Conservation (phyloP, 2,888 invertebrate species). For the Galeopsomyia nigrocyanea region DNA sequence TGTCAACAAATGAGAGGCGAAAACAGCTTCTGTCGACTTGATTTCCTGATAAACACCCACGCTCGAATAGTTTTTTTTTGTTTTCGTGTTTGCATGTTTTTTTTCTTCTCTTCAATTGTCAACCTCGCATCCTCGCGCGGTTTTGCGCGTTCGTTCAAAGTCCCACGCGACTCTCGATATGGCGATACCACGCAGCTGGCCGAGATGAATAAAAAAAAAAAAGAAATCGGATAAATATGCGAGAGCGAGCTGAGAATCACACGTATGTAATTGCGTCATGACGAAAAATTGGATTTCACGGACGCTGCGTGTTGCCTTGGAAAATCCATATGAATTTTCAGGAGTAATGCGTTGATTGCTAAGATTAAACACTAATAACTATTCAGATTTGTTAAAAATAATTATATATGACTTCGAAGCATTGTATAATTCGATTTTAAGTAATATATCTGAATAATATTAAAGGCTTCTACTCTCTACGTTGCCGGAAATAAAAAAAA, state of each 20-base stretch:
- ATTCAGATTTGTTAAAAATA: too few species aligned
- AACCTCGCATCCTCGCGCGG: background rate
- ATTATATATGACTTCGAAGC: too few species aligned
- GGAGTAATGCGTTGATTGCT: too few species aligned
- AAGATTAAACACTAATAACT: too few species aligned
- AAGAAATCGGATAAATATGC: conserved; percentile 31
- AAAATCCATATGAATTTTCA: background rate
- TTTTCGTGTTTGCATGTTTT: background rate
- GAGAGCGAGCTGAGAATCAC: conserved; percentile 15
- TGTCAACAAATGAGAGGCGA: conserved; percentile 32
- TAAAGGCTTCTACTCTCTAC: too few species aligned
- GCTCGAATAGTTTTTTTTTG: conserved; percentile 15
- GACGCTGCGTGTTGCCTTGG: background rate
- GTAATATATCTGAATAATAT: too few species aligned
- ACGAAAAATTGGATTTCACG: conserved; percentile 18
- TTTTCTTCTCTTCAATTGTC: background rate
- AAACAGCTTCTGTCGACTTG: conserved; percentile 8
- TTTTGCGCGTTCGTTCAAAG: conserved; percentile 23
- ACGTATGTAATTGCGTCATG: background rate
- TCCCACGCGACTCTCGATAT: conserved; percentile 45
- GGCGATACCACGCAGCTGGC: conserved; percentile 33
- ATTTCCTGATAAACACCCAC: conserved; percentile 4
- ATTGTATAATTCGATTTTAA: too few species aligned
- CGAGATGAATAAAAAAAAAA: background rate
- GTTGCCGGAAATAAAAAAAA: too few species aligned